Base-by-base conservation (phyloP, 2,888 invertebrate genomes). In the Camponotus fellah region DNA sequence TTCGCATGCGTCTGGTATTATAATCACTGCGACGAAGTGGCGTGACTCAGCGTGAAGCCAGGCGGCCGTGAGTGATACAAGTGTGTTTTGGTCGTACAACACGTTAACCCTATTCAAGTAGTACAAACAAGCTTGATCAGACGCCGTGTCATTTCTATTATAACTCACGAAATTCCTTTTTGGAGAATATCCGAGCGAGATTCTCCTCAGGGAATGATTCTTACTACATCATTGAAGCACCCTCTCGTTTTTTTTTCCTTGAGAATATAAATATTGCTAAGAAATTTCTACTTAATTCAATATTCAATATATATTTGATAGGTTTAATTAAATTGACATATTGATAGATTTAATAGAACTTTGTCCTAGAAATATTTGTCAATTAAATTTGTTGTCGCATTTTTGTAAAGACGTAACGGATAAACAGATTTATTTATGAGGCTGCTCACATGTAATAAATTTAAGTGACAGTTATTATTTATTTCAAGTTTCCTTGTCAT, bases 21-120 rank as follows among this genome's bases (percentile, higher is more conserved):
- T 81, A 56, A 71, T 81, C 66, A 21, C 83, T 21, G 64, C 74
- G 76, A 21, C 74, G 26, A 53, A 89, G 90, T 89, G 86, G 72
- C 62, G 65, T 86, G 84, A 87, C 85, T 89, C 89, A 79, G 64
- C 77, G 68, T 64, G 34, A 68, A 65, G 85, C 88, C 90, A 58
- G 90, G 68, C 90, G 60, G 81, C 64, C 72, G 80, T 58, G 83
- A 88, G 87, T 79, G 86, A 88, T 82, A 74, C 68, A 76, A 64
- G 72, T 71, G 62, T 83, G 71, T 85, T 69, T 34, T 79, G 49
- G 76, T 69, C 80, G 66, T 72, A 80, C 80, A 82, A 80, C 80
- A 82, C 75, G 65, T 82, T 53, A 71, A 82, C 68, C 80, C 58
- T 80, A 65, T 83, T 79, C n/a, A 58, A 88, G 89, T 86, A 82